Conservation (phyloP, 1,140 invertebrate species). For the Reticulitermes speratus region DNA sequence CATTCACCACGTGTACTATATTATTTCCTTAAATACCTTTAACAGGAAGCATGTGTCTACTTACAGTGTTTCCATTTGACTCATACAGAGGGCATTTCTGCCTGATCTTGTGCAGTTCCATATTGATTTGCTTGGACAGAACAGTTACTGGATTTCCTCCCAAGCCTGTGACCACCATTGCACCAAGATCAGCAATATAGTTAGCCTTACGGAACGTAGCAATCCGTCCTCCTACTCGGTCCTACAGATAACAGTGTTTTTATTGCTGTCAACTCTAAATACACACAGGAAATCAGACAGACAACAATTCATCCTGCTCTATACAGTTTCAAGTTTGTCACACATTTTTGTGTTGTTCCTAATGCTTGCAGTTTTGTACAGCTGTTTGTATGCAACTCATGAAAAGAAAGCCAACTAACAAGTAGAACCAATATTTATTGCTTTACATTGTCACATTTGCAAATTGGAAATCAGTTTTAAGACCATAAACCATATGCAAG, state of each 20-base stretch:
- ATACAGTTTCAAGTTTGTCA: no score
- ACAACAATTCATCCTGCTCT: no score
- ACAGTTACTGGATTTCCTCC: slow-evolving; percentile 97
- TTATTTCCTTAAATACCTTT: no score
- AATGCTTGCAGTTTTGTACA: no score
- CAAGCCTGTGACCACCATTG: slow-evolving; percentile 83
- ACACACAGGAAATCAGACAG: neutral
- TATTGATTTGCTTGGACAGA: slow-evolving; percentile 93
- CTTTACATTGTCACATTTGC: no score
- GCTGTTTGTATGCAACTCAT: no score
- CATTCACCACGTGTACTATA: no score
- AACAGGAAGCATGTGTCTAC: slow-evolving; percentile 33
- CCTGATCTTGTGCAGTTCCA: slow-evolving; percentile 94
- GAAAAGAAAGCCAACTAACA: no score
- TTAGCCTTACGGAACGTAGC: slow-evolving; percentile 94
- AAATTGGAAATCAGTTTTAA: no score
- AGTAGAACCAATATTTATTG: no score
- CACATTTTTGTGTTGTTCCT: no score
- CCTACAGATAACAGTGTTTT: slow-evolving; percentile 49
- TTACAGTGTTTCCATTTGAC: slow-evolving; percentile 84
- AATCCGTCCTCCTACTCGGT: slow-evolving; percentile 93
- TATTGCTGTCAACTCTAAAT: neutral
- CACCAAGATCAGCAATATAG: slow-evolving; percentile 93
- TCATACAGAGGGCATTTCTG: slow-evolving; percentile 97
- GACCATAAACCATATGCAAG: no score